These are phyloP conservation scores for Caenorhabditis afra DNA, from an alignment of 2,888 invertebrate species.

Conservation along the genomic window DNA sequence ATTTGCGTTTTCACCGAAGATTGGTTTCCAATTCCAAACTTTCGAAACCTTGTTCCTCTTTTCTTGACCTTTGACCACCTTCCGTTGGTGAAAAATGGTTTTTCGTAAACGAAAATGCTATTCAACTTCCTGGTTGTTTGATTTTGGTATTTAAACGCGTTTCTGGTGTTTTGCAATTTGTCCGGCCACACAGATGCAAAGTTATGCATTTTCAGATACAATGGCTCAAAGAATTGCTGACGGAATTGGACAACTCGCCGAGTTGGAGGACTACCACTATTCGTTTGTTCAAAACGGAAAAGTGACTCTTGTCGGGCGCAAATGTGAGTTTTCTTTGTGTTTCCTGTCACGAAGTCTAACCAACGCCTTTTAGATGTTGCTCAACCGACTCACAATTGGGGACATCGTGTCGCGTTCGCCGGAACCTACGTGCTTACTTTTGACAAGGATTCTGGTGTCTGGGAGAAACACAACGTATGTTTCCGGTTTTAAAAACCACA, in stretches of 20 bases:
- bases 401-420: slow-evolving; percentile 62
- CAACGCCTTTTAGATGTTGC: slow-evolving; percentile 45
- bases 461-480: slow-evolving; percentile 58
- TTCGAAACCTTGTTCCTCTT: too few species aligned
- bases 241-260: slow-evolving; percentile 28
- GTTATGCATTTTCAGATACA: slow-evolving; percentile 2
- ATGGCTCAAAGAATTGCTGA: slow-evolving; percentile 40
- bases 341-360: background rate
- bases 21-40: too few species aligned
- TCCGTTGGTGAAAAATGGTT: too few species aligned
- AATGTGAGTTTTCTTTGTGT: slow-evolving; percentile 29
- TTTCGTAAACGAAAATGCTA: too few species aligned
- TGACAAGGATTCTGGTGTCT: slow-evolving; percentile 50
- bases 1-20: too few species aligned
- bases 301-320: slow-evolving; percentile 38
- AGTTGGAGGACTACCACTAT: slow-evolving; percentile 24
- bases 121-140: too few species aligned
- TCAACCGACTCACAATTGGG: slow-evolving; percentile 62
- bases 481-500: background rate
- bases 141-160: too few species aligned
- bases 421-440: slow-evolving; percentile 65
- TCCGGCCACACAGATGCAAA: too few species aligned
- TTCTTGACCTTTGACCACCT: too few species aligned
- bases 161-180: too few species aligned
- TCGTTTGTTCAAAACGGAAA: slow-evolving; percentile 38